A percentile compares a stretch with the other conserved stretches of the same genome.
Evolutionary conservation across 1,140 invertebrate species (phyloP).

Genomic region (Bombus ignitus): DNA sequence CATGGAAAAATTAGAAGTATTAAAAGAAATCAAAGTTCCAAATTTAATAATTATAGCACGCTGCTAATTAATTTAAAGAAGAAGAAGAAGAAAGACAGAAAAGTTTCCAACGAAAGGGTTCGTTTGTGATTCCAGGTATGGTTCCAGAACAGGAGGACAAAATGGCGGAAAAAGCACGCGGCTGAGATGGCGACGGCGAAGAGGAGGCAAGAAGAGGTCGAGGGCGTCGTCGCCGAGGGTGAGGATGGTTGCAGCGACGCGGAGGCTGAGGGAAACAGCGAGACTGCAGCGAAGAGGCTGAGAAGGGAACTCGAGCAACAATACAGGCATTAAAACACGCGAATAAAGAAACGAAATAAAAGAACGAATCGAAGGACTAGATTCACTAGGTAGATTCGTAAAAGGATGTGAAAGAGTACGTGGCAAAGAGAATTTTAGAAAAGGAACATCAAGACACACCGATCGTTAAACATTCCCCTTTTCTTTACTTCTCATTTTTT

Average conservation of each 20-base stretch:
- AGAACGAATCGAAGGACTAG: background rate
- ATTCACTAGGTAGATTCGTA: background rate
- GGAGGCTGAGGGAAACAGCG: slow-evolving; percentile 80
- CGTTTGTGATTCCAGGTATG: slow-evolving; percentile 90
- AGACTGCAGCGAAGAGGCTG: slow-evolving; percentile 83
- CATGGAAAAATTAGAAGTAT: too few relatives aligned
- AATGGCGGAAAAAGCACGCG: slow-evolving; percentile 99
- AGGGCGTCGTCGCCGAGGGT: slow-evolving; percentile 86
- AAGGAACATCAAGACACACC: background rate
- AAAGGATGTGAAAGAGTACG: background rate
- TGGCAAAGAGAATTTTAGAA: background rate
- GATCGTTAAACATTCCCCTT: too few relatives aligned
- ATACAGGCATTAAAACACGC: slow-evolving; percentile 76
- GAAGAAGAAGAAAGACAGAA: background rate
- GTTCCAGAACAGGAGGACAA: slow-evolving; percentile 99
- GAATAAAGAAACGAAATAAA: background rate
- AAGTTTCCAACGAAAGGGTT: background rate
- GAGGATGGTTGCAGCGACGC: slow-evolving; percentile 88
- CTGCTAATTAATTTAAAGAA: too few relatives aligned
- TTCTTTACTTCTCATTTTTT: too few relatives aligned
- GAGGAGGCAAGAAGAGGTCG: slow-evolving; percentile 96
- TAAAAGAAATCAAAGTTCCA: too few relatives aligned
- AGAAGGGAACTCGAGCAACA: slow-evolving; percentile 83
- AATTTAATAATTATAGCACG: too few relatives aligned
- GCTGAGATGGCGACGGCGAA: slow-evolving; percentile 99